phyloP scores from a whole-genome alignment of 2,797 vertebrate genomes.

The Kryptolebias ocellatus region DNA sequence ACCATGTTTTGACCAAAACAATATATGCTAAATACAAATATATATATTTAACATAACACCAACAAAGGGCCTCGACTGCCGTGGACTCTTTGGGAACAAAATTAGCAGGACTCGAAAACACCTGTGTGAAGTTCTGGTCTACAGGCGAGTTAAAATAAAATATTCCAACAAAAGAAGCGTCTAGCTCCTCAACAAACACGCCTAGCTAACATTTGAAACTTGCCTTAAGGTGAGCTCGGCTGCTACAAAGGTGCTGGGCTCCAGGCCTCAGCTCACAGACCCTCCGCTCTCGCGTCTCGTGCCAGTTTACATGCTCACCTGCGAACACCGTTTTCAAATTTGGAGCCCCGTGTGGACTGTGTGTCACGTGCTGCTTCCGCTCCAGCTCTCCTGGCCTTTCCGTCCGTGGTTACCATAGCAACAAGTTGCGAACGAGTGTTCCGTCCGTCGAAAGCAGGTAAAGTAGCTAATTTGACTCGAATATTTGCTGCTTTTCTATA shows the following conservation, averaged over 20 bases:
- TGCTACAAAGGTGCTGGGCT: background rate
- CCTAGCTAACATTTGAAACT: background rate
- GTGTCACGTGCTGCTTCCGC: constrained; percentile 64
- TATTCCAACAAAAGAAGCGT: background rate
- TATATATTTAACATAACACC: no score
- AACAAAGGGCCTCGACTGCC: no score
- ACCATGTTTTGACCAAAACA: no score
- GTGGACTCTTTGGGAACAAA: no score
- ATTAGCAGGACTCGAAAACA: background rate
- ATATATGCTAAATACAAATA: no score
- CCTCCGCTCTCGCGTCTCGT: no score
- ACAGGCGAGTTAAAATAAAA: background rate
- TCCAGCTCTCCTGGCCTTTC: background rate
- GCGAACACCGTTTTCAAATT: constrained; percentile 70
- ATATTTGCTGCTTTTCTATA: background rate
- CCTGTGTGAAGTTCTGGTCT: background rate
- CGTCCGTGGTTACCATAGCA: constrained; percentile 52
- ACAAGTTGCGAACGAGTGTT: background rate
- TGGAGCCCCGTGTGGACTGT: constrained; percentile 51
- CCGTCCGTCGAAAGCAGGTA: constrained; percentile 29
- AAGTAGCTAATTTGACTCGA: background rate
- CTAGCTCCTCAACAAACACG: no score
- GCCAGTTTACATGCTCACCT: no score
- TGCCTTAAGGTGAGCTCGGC: background rate
- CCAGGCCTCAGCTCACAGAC: constrained; percentile 7